Evolutionary conservation across 2,113 vertebrate species (phyloP), one percentile per base, ranked within the genome.

Genomic region (Platichthys flesus): DNA sequence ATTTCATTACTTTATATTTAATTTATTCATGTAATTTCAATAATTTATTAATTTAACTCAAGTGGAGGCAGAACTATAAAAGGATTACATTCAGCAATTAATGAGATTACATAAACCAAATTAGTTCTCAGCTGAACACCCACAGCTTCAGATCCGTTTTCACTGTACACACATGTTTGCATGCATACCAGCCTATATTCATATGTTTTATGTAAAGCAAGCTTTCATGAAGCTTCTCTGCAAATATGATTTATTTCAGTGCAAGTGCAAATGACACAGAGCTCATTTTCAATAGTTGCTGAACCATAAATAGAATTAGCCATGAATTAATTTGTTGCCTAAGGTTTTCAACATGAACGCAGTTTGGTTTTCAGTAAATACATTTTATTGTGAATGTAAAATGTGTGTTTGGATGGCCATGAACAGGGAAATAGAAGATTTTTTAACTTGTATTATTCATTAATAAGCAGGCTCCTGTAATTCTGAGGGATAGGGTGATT

Each of bases 71-170:
- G 78, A 81, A 70, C 59, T 40, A 23, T 82, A 90, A 91, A 85
- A 72, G 89, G 89, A 89, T 92, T 92, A 89, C 65, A 82, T 49
- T 59, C 67, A 80, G 63, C 75, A 79, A 79, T 84, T 81, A 86
- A 90, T 78, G 73, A 85, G 91, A 91, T 91, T 86, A 92, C 80
- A 85, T 62, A 45, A 82, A 88, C 78, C 74, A 81, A 84, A 92
- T 91, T 86, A 86, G 71, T 65, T 78, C 56, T 66, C 69, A 72
- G 57, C 67, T 65, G 62, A 78, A 83, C 85, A 78, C 83, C 87
- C 88, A 79, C 87, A 52, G 82, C 74, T 35, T 35, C 24, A 68
- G 67, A 79, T 60, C 67, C 58, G 69, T 54, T 69, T 64, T 77
- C 59, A 61, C 24, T n/a, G n/a, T 31, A 42, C 55, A 72, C 65